Conservation (phyloP, 35 echinoderm and acorn worm genomes). For the Heliocidaris tuberculata region DNA sequence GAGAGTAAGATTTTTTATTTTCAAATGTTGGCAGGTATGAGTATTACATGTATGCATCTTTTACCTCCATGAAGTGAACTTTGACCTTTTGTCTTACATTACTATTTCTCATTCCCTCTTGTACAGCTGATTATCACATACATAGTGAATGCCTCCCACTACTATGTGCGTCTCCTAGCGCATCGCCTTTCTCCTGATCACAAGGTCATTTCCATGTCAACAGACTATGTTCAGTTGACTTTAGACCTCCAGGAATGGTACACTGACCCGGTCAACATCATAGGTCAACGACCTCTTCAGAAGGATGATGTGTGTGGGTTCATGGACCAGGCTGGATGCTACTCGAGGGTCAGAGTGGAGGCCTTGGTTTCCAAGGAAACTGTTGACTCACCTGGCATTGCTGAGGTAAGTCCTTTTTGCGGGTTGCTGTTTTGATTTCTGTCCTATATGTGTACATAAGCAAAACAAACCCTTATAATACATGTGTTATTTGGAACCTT, state of each 20-base stretch:
- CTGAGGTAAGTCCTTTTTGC: neutral
- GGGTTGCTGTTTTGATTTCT: neutral
- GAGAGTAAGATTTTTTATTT: too few species aligned
- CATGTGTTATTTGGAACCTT: too few species aligned
- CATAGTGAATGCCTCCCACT: constrained; percentile 75
- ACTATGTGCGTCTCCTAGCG: constrained; percentile 73
- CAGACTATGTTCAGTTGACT: constrained; percentile 39
- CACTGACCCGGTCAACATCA: constrained; percentile 38
- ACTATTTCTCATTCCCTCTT: neutral
- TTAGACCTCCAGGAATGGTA: constrained; percentile 61
- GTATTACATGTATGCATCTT: too few species aligned
- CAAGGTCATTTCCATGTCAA: constrained; percentile 53
- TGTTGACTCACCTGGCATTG: neutral
- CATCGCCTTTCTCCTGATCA: constrained; percentile 55
- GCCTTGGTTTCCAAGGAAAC: constrained; percentile 28
- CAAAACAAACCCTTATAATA: too few species aligned
- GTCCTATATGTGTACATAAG: too few species aligned
- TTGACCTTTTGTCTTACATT: too few species aligned
- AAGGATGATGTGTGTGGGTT: constrained; percentile 54
- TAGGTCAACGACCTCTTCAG: neutral
- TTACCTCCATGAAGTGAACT: too few species aligned
- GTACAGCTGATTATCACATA: constrained; percentile 72
- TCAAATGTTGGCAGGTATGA: too few species aligned
- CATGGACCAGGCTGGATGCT: constrained; percentile 52
- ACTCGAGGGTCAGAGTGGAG: constrained; percentile 53